Conservation (phyloP, 2,888 invertebrate genomes). For the Acleris laterana region DNA sequence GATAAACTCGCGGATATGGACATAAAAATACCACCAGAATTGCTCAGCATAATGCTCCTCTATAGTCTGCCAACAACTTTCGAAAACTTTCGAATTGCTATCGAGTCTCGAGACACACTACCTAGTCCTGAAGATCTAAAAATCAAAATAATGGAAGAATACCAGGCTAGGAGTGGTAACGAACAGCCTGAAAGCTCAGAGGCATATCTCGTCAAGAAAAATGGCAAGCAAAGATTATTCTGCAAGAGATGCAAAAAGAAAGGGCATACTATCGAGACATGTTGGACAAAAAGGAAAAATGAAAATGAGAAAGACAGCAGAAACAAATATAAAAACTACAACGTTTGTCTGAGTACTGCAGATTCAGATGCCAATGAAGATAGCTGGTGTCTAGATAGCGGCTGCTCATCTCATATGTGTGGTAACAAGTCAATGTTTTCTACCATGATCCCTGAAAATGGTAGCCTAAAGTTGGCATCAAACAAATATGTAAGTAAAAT, state of each 20-base stretch:
- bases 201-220: no score
- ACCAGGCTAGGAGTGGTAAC: no score
- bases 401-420: slow-evolving; percentile 6
- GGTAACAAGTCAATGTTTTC: no score
- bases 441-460: no score
- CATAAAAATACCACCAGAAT: no score
- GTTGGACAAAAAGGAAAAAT: background rate
- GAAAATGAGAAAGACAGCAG: background rate
- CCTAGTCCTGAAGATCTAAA: slow-evolving; percentile 14
- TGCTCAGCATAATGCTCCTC: slow-evolving; percentile 2
- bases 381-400: background rate
- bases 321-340: background rate
- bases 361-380: background rate
- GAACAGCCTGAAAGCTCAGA: no score
- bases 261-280: slow-evolving; percentile 1
- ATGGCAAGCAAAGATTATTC: no score
- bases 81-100: background rate
- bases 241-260: background rate
- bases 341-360: no score
- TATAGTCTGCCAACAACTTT: slow-evolving; percentile 5
- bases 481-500: no score
- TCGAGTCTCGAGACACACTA: slow-evolving; percentile 9
- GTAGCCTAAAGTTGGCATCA: no score
- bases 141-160: slow-evolving; percentile 2
- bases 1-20: slow-evolving; percentile 1